Conservation (phyloP, 2,113 vertebrate species). For the Mandrillus leucophaeus region DNA sequence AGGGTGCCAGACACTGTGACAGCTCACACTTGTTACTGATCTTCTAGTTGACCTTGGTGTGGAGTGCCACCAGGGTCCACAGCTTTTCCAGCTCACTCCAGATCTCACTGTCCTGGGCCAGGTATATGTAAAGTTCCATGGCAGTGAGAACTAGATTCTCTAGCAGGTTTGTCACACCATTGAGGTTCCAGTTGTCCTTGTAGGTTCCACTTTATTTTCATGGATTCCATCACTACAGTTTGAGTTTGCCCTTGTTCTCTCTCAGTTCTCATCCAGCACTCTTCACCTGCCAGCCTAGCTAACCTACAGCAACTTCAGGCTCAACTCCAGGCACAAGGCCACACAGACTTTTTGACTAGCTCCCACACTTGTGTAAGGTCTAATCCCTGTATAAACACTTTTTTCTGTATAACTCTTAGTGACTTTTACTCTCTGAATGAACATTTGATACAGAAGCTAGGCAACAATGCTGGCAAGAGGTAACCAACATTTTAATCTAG, state of each 20-base stretch:
- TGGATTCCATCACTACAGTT: background rate
- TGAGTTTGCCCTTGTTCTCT: background rate
- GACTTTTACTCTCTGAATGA: background rate
- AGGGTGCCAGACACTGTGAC: background rate
- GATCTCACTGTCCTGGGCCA: background rate
- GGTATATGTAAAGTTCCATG: background rate
- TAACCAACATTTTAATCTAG: background rate
- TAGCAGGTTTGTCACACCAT: background rate
- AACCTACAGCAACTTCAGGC: background rate
- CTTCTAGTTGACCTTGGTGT: background rate
- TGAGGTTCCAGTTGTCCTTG: background rate
- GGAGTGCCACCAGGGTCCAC: background rate
- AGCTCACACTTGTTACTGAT: background rate
- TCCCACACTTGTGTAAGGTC: background rate
- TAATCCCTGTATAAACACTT: background rate
- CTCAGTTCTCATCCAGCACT: background rate
- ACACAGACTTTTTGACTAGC: background rate
- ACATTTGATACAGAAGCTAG: background rate
- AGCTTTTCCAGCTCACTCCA: background rate
- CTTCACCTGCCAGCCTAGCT: background rate
- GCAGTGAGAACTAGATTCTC: background rate
- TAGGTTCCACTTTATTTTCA: background rate
- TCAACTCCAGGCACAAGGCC: background rate
- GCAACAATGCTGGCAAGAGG: background rate
- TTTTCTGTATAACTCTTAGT: background rate